Evolutionary conservation across 2,888 invertebrate genomes (phyloP), one percentile per base, ranked within the genome.

Genomic region (Apamea crenata): DNA sequence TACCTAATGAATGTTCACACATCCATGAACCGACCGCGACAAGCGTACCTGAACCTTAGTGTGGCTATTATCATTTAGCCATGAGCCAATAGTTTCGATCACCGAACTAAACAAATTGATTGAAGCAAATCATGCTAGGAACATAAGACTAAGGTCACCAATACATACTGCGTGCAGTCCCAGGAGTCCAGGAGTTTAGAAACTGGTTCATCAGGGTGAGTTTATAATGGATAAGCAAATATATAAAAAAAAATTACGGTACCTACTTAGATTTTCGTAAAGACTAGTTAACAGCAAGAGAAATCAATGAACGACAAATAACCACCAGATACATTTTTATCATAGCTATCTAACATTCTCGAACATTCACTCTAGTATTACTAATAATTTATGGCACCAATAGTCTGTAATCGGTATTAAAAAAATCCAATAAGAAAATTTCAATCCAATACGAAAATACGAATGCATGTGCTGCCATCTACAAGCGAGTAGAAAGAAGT

Each of bases 381-480:
- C 8, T n/a, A 18, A 32, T 2, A 18, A 56, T 8, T 8, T 36
- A 32, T 10, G 44, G 5, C 0, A 47, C 14, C 47, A 47, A 47
- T 5, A 5, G 47, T 50, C 18, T 81, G n/a, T 18, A 63, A 0
- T 2, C 1, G 10, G 0, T 36, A 32, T 56, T 71, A 53, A 16
- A 16, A 53, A 82, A 78, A 72, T 63, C 61, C 6, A 70, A 44
- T 32, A 29, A n/a, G n/a, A 16, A n/a, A 21, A 36, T 47, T 63
- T 1, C 6, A 40, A 21, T 80, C 74, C 5, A 56, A 53, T 69
- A 40, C 61, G 73, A 78, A 47, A 70, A 29, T 53, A 53, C 1
- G 0, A 0, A 32, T 32, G 53, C 32, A 29, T 29, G 66, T 74
- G 78, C 78, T 78, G 89, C 74, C 90, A 89, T 90, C 92, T 92